Conservation (phyloP, 1,140 invertebrate genomes). For the Leptinotarsa texana region DNA sequence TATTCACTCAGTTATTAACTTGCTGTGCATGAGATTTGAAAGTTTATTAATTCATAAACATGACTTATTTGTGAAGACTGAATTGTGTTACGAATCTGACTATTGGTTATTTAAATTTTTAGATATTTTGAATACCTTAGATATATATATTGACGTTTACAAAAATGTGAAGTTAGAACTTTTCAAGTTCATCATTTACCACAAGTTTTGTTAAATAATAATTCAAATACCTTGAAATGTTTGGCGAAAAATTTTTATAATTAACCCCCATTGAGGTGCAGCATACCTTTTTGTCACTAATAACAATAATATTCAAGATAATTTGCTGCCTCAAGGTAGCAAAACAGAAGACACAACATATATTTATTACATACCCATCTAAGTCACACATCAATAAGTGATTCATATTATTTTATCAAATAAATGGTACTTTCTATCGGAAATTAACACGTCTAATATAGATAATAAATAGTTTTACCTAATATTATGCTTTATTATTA, state of each 20-base stretch:
- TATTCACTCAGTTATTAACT: too few relatives aligned
- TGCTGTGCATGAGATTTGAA: too few relatives aligned
- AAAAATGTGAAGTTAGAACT: not conserved
- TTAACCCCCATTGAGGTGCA: too few relatives aligned
- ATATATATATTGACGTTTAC: not conserved
- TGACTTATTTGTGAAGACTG: too few relatives aligned
- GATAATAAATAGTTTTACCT: not conserved
- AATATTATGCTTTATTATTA: not conserved
- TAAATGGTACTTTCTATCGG: not conserved
- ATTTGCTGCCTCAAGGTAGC: slow-evolving; percentile 33
- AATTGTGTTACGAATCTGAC: too few relatives aligned
- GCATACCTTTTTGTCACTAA: not conserved
- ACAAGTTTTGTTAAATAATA: too few relatives aligned
- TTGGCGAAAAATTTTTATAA: too few relatives aligned
- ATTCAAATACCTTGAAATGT: too few relatives aligned
- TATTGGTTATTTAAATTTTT: not conserved
- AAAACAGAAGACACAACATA: slow-evolving; percentile 30
- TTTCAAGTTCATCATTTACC: too few relatives aligned
- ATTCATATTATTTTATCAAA: not conserved
- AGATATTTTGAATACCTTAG: not conserved
- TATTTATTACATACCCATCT: slow-evolving; percentile 11
- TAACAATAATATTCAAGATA: slow-evolving; percentile 25
- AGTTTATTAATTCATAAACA: too few relatives aligned
- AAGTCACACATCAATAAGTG: not conserved
- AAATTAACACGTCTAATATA: not conserved